Percentiles rank a stretch among this genome's conserved stretches.
Conservation (phyloP, 2,113 vertebrate genomes). For the Diadophis punctatus region DNA sequence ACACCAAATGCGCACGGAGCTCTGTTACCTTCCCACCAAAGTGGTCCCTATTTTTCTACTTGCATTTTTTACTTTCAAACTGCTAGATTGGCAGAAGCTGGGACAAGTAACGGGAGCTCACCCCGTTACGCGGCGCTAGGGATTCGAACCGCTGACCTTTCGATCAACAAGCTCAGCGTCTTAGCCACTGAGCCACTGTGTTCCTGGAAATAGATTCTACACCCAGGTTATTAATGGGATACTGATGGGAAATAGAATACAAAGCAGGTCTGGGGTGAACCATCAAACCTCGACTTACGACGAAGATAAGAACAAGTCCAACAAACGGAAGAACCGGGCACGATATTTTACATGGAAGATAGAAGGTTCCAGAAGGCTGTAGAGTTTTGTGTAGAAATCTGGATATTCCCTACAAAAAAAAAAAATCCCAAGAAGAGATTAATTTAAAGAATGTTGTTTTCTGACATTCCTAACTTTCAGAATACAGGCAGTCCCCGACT, state of each 20-base stretch:
- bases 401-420: constrained; percentile 83
- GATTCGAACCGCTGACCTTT: no score
- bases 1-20: no score
- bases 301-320: constrained; percentile 89
- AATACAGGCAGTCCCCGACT: no score
- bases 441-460: not conserved
- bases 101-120: no score
- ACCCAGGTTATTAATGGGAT: not conserved
- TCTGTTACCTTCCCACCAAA: no score
- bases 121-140: no score
- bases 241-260: not conserved
- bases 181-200: no score
- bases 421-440: not conserved
- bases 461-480: not conserved
- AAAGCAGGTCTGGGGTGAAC: not conserved
- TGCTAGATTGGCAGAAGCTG: no score
- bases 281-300: constrained; percentile 73
- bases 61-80: no score
- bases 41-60: no score
- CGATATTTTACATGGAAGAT: constrained; percentile 91
- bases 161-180: no score
- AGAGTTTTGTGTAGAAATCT: constrained; percentile 93
- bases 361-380: constrained; percentile 86
- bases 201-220: no score
- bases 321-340: constrained; percentile 89